These are phyloP conservation scores for Coturnix japonica DNA, from an alignment of 2,113 vertebrate genomes.

Conservation along the genomic window DNA sequence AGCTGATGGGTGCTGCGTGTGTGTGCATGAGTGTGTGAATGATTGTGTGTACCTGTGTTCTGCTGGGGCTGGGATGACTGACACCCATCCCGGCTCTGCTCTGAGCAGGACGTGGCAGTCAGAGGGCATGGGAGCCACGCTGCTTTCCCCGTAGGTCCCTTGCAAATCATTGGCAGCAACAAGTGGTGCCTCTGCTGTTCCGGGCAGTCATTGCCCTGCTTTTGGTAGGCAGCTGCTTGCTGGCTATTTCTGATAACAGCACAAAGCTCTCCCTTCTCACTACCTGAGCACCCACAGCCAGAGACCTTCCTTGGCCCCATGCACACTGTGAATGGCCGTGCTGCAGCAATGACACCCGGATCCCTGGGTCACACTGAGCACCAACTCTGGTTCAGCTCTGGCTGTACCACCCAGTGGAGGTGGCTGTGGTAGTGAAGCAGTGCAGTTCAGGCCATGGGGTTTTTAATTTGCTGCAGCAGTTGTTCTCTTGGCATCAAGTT, in stretches of 20 bases:
- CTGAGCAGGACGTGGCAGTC: background rate
- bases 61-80: background rate
- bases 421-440: background rate
- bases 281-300: background rate
- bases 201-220: too few species aligned
- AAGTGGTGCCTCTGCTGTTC: background rate
- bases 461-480: constrained; percentile 52
- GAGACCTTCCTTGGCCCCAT: too few species aligned
- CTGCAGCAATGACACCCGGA: too few species aligned
- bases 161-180: background rate
- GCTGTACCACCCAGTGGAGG: too few species aligned
- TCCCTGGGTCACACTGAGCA: too few species aligned
- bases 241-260: background rate
- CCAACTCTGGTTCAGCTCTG: background rate
- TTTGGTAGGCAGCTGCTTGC: background rate
- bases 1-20: background rate
- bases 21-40: background rate
- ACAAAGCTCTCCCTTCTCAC: background rate
- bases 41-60: too few species aligned
- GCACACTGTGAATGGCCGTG: too few species aligned
- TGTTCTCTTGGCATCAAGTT: background rate
- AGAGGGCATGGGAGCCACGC: too few species aligned
- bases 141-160: too few species aligned
- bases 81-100: background rate
- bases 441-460: background rate